A percentile compares a stretch with the other conserved stretches of the same genome.
Evolutionary conservation across 1,140 invertebrate species (phyloP).

Genomic region (Drosophila equinoxialis): DNA sequence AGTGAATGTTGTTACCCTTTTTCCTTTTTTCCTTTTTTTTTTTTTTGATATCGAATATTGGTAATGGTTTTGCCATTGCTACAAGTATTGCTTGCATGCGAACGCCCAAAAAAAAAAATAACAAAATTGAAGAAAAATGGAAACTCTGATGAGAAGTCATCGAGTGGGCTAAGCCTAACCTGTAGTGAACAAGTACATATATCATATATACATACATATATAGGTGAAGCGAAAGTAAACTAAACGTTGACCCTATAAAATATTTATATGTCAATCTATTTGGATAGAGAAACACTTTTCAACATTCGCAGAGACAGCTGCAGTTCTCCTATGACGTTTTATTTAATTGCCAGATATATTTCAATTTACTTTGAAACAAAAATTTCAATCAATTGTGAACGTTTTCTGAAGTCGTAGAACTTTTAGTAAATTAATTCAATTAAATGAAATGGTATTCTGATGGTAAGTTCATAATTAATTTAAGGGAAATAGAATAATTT

Average conservation of each 20-base stretch:
- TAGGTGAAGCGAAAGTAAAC: constrained; percentile 1
- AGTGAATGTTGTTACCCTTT: constrained; percentile 64
- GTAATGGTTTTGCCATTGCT: constrained; percentile 64
- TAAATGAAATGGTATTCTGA: too few species aligned
- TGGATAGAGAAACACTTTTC: background rate
- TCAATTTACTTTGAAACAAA: too few species aligned
- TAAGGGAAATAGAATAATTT: too few species aligned
- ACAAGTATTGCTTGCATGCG: constrained; percentile 59
- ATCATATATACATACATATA: background rate
- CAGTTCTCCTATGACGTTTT: background rate
- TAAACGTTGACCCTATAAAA: constrained; percentile 2
- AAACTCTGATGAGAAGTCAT: constrained; percentile 34
- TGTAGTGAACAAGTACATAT: background rate
- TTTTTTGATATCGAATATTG: constrained; percentile 71
- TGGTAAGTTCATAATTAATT: too few species aligned
- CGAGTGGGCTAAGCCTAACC: constrained; percentile 17
- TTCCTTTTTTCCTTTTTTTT: constrained; percentile 5
- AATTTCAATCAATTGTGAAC: too few species aligned
- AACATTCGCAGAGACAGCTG: background rate
- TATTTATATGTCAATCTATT: constrained; percentile 1
- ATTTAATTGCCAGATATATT: too few species aligned
- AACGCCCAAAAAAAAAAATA: constrained; percentile 55
- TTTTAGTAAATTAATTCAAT: too few species aligned
- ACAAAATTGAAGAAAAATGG: constrained; percentile 47
- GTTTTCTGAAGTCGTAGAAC: too few species aligned